A percentile compares a stretch with the other conserved stretches of the same genome.
These are phyloP conservation scores for Polydrusus tereticollis DNA, from an alignment of 2,888 invertebrate species.

Conservation along the genomic window DNA sequence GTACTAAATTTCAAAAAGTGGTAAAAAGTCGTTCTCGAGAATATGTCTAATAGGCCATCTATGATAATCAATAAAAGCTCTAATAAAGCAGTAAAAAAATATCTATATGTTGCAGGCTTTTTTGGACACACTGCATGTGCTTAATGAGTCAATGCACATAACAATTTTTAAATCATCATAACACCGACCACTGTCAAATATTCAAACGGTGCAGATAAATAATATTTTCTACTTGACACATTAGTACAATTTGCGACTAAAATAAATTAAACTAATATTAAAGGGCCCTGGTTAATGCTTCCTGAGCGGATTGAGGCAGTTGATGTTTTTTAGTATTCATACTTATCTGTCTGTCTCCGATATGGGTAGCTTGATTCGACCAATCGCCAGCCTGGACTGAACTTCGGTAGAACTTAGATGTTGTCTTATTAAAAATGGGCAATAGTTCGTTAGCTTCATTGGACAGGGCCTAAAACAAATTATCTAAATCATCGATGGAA, in stretches of 20 bases:
- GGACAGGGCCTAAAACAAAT: conserved; percentile 81
- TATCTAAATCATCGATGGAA: too few relatives aligned
- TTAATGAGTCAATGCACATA: too few relatives aligned
- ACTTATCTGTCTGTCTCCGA: conserved; percentile 62
- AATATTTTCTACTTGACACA: neutral
- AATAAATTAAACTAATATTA: conserved; percentile 40
- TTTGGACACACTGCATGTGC: too few relatives aligned
- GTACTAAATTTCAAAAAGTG: too few relatives aligned
- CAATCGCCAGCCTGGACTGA: conserved; percentile 90
- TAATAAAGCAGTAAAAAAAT: too few relatives aligned
- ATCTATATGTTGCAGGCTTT: too few relatives aligned
- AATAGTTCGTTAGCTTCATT: conserved; percentile 97
- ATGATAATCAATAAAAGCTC: too few relatives aligned
- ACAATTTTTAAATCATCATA: too few relatives aligned
- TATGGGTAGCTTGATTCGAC: conserved; percentile 77
- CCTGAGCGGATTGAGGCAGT: conserved; percentile 64
- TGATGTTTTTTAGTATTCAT: conserved; percentile 65
- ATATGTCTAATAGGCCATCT: too few relatives aligned
- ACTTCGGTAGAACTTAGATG: conserved; percentile 89
- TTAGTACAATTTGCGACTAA: conserved; percentile 5
- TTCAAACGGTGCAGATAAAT: neutral
- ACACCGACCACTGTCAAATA: conserved; percentile 13
- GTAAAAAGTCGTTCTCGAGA: too few relatives aligned
- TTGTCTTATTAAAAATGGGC: conserved; percentile 97
- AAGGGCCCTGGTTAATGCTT: conserved; percentile 61